phyloP scores from a whole-genome alignment of 2,888 invertebrate genomes.

The Tryphoninae sp. region DNA sequence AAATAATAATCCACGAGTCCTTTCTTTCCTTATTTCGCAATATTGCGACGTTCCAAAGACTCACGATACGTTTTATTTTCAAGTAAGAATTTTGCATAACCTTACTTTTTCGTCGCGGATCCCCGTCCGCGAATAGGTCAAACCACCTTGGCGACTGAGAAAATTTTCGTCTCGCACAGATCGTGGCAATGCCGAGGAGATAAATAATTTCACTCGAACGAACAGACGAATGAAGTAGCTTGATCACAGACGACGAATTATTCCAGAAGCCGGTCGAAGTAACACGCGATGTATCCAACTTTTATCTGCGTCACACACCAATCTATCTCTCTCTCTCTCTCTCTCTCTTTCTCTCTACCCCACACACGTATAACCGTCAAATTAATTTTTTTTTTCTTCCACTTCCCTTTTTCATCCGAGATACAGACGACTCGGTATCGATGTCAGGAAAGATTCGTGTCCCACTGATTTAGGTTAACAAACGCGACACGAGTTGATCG shows the following conservation, averaged over 20 bases:
- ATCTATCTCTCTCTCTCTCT: too few relatives aligned
- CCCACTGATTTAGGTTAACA: not conserved
- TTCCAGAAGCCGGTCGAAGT: constrained; percentile 49
- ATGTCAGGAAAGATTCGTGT: not conserved
- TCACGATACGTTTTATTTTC: too few relatives aligned
- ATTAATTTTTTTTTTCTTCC: constrained; percentile 10
- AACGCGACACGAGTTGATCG: not conserved
- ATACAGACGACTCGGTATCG: not conserved
- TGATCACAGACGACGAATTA: constrained; percentile 39
- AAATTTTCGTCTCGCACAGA: not conserved
- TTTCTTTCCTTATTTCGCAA: not conserved
- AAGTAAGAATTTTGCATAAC: too few relatives aligned
- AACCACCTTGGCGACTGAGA: not conserved
- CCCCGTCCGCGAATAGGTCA: too few relatives aligned
- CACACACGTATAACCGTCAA: constrained; percentile 57
- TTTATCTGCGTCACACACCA: constrained; percentile 59
- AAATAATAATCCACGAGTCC: too few relatives aligned
- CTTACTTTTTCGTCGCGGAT: too few relatives aligned
- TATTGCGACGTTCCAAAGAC: not conserved
- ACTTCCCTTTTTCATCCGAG: not conserved
- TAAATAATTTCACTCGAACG: not conserved
- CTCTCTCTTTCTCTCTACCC: not conserved
- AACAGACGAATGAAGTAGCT: constrained; percentile 7
- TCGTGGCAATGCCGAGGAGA: not conserved
- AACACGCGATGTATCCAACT: constrained; percentile 49